Evolutionary conservation across 2,888 invertebrate genomes (phyloP).

Genomic region (Drosophila pseudotakahashii): DNA sequence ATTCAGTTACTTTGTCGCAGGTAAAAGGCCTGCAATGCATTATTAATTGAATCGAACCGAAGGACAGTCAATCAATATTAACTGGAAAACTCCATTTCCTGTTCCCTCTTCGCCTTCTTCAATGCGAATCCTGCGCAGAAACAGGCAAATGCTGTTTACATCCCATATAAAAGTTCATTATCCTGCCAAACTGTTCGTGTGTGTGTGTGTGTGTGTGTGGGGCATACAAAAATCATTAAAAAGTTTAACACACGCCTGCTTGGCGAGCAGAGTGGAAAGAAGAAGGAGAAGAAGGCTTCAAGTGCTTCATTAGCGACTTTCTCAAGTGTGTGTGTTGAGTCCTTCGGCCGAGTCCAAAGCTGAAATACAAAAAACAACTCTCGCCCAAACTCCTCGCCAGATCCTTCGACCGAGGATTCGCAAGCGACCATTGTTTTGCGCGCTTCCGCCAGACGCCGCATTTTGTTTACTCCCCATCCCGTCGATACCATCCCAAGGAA

Average conservation of each 20-base stretch:
- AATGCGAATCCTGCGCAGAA: conserved; percentile 51
- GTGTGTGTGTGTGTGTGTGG: conserved; percentile 26
- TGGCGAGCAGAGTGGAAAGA: conserved; percentile 26
- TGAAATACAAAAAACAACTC: conserved; percentile 8
- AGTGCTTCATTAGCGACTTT: conserved; percentile 79
- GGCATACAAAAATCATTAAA: conserved; percentile 72
- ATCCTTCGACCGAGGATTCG: neutral
- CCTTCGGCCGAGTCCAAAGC: conserved; percentile 10
- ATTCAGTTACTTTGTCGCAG: conserved; percentile 31
- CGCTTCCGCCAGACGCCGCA: conserved; percentile 63
- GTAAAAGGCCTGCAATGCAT: conserved; percentile 45
- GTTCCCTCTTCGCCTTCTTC: neutral
- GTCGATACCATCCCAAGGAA: conserved; percentile 13
- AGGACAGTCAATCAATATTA: conserved; percentile 46
- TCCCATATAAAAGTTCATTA: conserved; percentile 72
- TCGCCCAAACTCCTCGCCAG: conserved; percentile 3
- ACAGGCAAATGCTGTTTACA: conserved; percentile 35
- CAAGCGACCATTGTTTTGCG: conserved; percentile 52
- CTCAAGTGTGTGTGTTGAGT: conserved; percentile 60
- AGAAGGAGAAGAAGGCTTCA: conserved; percentile 49
- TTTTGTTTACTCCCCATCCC: conserved; percentile 57
- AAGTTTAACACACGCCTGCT: conserved; percentile 62
- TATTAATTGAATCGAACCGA: conserved; percentile 47
- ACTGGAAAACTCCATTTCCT: conserved; percentile 15
- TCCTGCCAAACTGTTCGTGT: conserved; percentile 57